phyloP scores from a whole-genome alignment of 2,797 vertebrate species.

The Xenentodon cancila region DNA sequence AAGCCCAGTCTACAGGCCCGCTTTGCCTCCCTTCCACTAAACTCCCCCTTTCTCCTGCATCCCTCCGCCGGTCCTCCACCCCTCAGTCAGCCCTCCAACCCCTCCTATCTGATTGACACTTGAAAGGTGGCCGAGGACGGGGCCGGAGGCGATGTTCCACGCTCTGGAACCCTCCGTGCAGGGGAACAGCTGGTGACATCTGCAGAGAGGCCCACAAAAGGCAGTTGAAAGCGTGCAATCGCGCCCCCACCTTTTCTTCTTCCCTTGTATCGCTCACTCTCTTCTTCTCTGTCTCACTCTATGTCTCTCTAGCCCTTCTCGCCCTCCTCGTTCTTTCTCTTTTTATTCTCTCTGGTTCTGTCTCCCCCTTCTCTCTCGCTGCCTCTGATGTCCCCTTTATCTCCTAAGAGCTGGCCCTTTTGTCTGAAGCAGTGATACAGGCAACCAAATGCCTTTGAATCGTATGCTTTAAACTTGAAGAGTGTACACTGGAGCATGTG shows the following conservation, averaged over 20 bases:
- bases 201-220: conserved; percentile 99
- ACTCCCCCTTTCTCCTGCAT: conserved; percentile 81
- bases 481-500: conserved; percentile 70
- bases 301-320: conserved; percentile 58
- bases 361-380: conserved; percentile 54
- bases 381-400: conserved; percentile 76
- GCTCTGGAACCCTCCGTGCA: conserved; percentile 95
- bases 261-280: conserved; percentile 75
- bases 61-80: conserved; percentile 64
- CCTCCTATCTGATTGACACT: conserved; percentile 99
- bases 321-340: conserved; percentile 48
- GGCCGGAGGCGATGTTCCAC: conserved; percentile 98
- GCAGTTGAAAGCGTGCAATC: conserved; percentile 97
- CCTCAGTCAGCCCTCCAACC: conserved; percentile 72
- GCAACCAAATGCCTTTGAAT: conserved; percentile 72
- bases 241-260: conserved; percentile 85
- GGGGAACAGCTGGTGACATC: conserved; percentile 99
- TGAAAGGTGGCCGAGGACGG: conserved; percentile 98
- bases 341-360: conserved; percentile 49
- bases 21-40: conserved; percentile 55
- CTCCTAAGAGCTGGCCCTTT: conserved; percentile 72
- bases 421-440: conserved; percentile 73
- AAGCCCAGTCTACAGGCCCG: conserved; percentile 84
- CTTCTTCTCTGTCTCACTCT: conserved; percentile 61
- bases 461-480: conserved; percentile 77